Percentiles rank a stretch among this genome's conserved stretches.
Evolutionary conservation across 2,797 vertebrate species (phyloP).

Genomic region (Helicolenus hilgendorfi): DNA sequence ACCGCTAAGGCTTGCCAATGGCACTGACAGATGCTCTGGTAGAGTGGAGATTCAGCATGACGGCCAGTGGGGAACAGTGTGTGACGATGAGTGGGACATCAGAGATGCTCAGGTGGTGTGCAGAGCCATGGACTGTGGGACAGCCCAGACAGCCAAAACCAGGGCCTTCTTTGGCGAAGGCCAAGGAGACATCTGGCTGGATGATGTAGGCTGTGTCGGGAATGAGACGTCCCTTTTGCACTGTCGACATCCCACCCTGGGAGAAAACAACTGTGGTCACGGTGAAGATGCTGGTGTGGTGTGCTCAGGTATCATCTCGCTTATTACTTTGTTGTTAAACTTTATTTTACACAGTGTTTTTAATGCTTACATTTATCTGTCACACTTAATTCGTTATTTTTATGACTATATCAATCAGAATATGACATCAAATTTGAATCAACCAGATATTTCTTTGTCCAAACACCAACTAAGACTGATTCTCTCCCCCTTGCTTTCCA

Average conservation of each 20-base stretch:
- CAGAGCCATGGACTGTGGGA: slow-evolving; percentile 76
- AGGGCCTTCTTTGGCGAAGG: slow-evolving; percentile 73
- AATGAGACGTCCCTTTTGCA: slow-evolving; percentile 74
- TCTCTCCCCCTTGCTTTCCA: slow-evolving; percentile 27
- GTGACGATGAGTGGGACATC: slow-evolving; percentile 81
- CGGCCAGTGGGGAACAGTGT: slow-evolving; percentile 81
- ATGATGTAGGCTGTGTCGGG: slow-evolving; percentile 70
- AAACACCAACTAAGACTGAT: background rate
- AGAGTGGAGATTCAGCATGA: slow-evolving; percentile 78
- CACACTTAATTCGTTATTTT: background rate
- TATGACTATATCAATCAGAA: background rate
- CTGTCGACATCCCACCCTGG: slow-evolving; percentile 50
- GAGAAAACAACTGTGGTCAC: slow-evolving; percentile 79
- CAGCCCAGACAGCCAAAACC: slow-evolving; percentile 52
- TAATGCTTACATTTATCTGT: background rate
- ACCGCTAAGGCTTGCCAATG: slow-evolving; percentile 62
- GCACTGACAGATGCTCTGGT: slow-evolving; percentile 77
- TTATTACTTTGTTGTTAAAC: background rate
- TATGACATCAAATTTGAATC: background rate
- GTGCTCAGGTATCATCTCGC: slow-evolving; percentile 70
- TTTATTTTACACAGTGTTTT: background rate
- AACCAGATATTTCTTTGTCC: background rate
- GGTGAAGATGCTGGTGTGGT: slow-evolving; percentile 79
- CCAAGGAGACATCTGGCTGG: slow-evolving; percentile 70
- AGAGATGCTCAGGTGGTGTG: slow-evolving; percentile 80